Evolutionary conservation across 1,140 invertebrate genomes (phyloP).

Genomic region (Drosophila kanapiae): DNA sequence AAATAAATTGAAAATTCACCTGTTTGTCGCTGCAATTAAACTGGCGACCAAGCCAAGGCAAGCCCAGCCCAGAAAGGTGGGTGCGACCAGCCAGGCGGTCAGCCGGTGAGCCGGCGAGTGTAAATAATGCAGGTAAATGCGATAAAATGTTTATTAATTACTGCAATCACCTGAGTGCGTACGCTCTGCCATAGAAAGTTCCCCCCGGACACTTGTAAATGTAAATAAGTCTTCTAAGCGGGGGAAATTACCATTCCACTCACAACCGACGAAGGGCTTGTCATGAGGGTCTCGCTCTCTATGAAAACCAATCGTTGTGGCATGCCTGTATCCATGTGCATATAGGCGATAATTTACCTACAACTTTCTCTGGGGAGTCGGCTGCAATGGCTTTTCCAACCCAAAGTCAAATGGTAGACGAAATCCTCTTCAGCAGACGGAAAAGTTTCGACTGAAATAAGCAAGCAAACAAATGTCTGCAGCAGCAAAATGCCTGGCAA

Average conservation of each 20-base stretch:
- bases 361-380: conserved; percentile 30
- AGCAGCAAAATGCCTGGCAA: conserved; percentile 27
- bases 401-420: conserved; percentile 54
- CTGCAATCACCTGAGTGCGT: conserved; percentile 31
- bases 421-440: conserved; percentile 37
- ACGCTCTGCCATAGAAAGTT: conserved; percentile 62
- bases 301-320: conserved; percentile 34
- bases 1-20: conserved; percentile 53
- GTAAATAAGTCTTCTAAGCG: conserved; percentile 40
- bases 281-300: conserved; percentile 32
- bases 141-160: conserved; percentile 75
- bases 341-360: conserved; percentile 18
- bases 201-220: conserved; percentile 38
- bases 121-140: conserved; percentile 53
- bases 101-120: conserved; percentile 16
- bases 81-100: conserved; percentile 6
- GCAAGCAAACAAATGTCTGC: conserved; percentile 32
- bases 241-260: conserved; percentile 71
- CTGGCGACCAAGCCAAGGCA: conserved; percentile 41
- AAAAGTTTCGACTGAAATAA: conserved; percentile 37
- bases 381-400: conserved; percentile 31
- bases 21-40: conserved; percentile 62
- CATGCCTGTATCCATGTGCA: conserved; percentile 21
- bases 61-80: conserved; percentile 39
- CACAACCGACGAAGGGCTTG: conserved; percentile 68